phyloP scores from a whole-genome alignment of 2,113 vertebrate species.

The Siniperca chuatsi region DNA sequence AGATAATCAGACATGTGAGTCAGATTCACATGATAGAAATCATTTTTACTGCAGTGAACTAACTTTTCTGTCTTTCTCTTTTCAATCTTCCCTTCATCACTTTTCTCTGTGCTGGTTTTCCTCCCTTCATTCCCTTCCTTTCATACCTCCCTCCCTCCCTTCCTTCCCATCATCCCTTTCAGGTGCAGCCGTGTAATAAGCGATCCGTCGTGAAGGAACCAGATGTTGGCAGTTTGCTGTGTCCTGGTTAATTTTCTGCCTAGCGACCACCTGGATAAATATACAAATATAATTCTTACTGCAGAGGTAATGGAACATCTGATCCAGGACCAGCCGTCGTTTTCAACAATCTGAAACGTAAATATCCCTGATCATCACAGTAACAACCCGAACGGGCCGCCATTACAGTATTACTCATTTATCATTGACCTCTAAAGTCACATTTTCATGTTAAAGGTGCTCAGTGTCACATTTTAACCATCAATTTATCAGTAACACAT shows the following conservation, averaged over 20 bases:
- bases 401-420: constrained; percentile 6
- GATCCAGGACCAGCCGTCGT: constrained; percentile 13
- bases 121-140: too few species aligned
- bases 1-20: constrained; percentile 2
- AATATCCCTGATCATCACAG: not conserved
- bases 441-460: constrained; percentile 47
- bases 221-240: constrained; percentile 29
- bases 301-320: constrained; percentile 24
- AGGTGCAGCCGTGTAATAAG: constrained; percentile 66
- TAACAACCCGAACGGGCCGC: not conserved
- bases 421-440: constrained; percentile 4
- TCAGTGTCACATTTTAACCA: constrained; percentile 33
- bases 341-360: not conserved
- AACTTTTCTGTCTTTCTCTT: not conserved
- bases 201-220: not conserved
- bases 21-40: constrained; percentile 1
- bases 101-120: not conserved
- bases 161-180: not conserved
- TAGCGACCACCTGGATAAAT: constrained; percentile 1
- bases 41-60: not conserved
- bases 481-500: not conserved
- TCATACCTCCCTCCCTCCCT: too few species aligned
- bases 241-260: constrained; percentile 31
- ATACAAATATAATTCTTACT: constrained; percentile 12
- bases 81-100: too few species aligned